Base-by-base conservation (phyloP, 2,113 vertebrate genomes). In the Xiphias gladius region DNA sequence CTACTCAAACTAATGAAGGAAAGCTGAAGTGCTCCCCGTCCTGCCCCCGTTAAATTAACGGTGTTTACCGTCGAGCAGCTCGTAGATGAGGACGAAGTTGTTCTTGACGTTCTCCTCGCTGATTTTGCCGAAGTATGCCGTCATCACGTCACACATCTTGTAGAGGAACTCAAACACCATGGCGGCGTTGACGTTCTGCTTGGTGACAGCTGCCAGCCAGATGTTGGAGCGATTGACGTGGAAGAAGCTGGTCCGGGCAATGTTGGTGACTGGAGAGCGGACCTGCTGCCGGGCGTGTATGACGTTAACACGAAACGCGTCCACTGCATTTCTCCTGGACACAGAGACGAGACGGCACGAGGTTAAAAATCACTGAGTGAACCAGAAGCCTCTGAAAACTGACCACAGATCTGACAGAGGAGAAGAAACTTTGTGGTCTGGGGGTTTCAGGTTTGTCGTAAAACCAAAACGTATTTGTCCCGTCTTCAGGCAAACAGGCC, bases 111-210 rank as follows among this genome's bases (percentile, higher is more conserved):
- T 98, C 91, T 98, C 97, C 80, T 98, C 97, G 0, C 97, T 98
- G 95, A 98, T 98, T 94, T 98, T 99, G 90, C 97, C 97, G 0
- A 98, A 98, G 92, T 98, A 99, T 35, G 97, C 97, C 0, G 97
- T 95, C 97, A 98, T 99, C 85, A 99, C 97, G 66, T 98, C 97
- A 32, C 97, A 97, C 97, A 98, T 98, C 95, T 98, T 99, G 94
- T 97, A 98, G n/a, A 99, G 97, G 87, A 98, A 98, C 93, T 99
- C 96, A 0, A 98, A 97, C 19, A 98, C 97, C 97, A 97, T 98
- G 88, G 97, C 96, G 19, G 97, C 96, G 0, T 98, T 97, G 94
- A 98, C 97, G 93, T 97, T 98, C 91, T 98, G 97, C 95, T 97
- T 97, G 92, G 97, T 97, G 94, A 97, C 97, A 1, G 96, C 97